Base-by-base conservation (phyloP, 30 jellyfish, hydroid and myxozoan species). In the Cassiopea xamachana region DNA sequence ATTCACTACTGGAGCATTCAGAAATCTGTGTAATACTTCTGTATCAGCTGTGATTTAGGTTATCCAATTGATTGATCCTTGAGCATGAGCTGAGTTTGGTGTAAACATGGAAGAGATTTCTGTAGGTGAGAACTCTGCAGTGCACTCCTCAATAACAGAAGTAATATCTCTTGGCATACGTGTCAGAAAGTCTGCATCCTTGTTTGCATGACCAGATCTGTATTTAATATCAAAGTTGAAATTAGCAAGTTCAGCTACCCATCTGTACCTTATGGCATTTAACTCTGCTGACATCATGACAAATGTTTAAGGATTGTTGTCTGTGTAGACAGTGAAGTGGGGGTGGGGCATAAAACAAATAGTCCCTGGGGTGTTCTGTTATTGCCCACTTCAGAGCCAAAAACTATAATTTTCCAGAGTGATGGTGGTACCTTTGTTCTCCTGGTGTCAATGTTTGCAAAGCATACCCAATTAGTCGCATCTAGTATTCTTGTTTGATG, bases 371-470 rank as follows among this genome's bases (percentile, higher is more conserved):
- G 58, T 71, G 92, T 18, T 89, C 92, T 10, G 86, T 50, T 2
- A 90, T 71, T 2, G 94, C 94, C 94, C 97, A 90, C 70, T 90
- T 90, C 55, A 90, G 94, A 6, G 97, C 97, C 1, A 83, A 61
- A 71, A 90, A 90, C 70, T 90, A 94, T 19, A 76, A 85, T 76
- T 90, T 90, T 1, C 88, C 86, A 5, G 77, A 46, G 49, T 79
- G 91, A 4, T 76, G 91, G 75, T 90, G 87, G 76, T 90, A 90
- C 15, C 84, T 82, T 68, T 67, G 64, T 76, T 83, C 97, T 1
- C 91, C 94, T 45, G 92, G 48, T 47, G 91, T 27, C 91, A 90
- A 50, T 27, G 97, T 90, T 48, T 94, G 46, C 27, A 91, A 90
- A 8, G 80, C 97, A 78, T 58, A 90, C 17, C 90, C 91, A 19